Base-by-base conservation (phyloP, 1,140 invertebrate species). In the Leucophenga varia region DNA sequence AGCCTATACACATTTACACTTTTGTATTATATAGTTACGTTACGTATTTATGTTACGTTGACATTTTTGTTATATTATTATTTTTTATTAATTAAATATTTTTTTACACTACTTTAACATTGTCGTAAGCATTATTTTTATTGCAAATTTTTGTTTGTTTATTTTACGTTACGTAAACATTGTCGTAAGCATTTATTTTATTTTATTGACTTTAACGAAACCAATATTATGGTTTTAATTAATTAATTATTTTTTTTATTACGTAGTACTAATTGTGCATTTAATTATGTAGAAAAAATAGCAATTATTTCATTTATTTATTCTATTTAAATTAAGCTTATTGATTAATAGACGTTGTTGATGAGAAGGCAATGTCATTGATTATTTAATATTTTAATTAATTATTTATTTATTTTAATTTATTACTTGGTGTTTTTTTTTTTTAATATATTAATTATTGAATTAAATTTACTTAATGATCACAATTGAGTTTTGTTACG, bases 1-100 rank as follows among this genome's bases (percentile, higher is more conserved):
- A 65, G 59, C 55, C 51, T 61, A 63, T 65, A 61, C 65, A 59
- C 64, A 69, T 69, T 70, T 69, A 69, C 55, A n/a, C n/a, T n/a
- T n/a, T n/a, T n/a, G n/a, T n/a, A n/a, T n/a, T n/a, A n/a, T n/a
- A n/a, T n/a, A n/a, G n/a, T n/a, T n/a, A n/a, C n/a, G n/a, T n/a
- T n/a, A n/a, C n/a, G n/a, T n/a, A n/a, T n/a, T 30, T 30, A 30
- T 30, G 25, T 30, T 7, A 8, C 12, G 12, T 30, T 8, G 7
- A 8, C 7, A 30, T 30, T 30, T 30, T 30, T 30, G 12, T 30
- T 30, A 30, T 30, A 30, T 30, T 30, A 8, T 30, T 7, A 8
- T 7, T n/a, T n/a, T n/a, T n/a, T n/a, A n/a, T n/a, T n/a, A n/a
- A n/a, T n/a, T n/a, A n/a, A n/a, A n/a, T n/a, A n/a, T n/a, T n/a